phyloP scores from a whole-genome alignment of 1,140 invertebrate genomes.

The Lordiphosa collinella region DNA sequence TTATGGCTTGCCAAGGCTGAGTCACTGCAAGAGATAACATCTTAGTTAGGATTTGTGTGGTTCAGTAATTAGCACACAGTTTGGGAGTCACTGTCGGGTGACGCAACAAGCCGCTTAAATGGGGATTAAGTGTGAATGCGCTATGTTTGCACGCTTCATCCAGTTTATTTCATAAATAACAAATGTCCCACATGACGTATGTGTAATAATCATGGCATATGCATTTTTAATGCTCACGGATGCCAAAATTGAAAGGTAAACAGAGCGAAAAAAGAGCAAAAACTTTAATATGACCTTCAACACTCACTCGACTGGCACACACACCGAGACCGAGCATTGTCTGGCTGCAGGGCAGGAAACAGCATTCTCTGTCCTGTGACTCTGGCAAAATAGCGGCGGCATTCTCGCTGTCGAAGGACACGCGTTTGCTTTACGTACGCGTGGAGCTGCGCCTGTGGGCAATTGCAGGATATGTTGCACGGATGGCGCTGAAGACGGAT shows the following conservation, averaged over 20 bases:
- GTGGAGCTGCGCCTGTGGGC: slow-evolving; percentile 3
- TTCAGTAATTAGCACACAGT: slow-evolving; percentile 39
- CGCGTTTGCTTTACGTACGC: neutral
- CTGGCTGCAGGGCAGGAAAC: slow-evolving; percentile 32
- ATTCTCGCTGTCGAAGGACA: slow-evolving; percentile 5
- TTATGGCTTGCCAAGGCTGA: slow-evolving; percentile 26
- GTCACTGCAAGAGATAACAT: slow-evolving; percentile 29
- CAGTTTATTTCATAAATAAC: slow-evolving; percentile 51
- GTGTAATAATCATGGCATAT: slow-evolving; percentile 53
- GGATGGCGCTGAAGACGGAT: neutral
- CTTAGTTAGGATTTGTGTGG: slow-evolving; percentile 13
- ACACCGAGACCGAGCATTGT: slow-evolving; percentile 30
- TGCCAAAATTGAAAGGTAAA: slow-evolving; percentile 51
- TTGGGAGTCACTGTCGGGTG: slow-evolving; percentile 33
- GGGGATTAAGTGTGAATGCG: slow-evolving; percentile 12
- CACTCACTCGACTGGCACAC: slow-evolving; percentile 14
- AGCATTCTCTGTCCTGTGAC: neutral
- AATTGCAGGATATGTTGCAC: slow-evolving; percentile 4
- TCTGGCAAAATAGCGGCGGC: slow-evolving; percentile 6
- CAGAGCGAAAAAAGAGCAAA: slow-evolving; percentile 56
- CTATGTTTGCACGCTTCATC: slow-evolving; percentile 1
- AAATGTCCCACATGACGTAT: slow-evolving; percentile 53
- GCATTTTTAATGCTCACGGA: slow-evolving; percentile 53
- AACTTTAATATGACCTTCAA: slow-evolving; percentile 64
- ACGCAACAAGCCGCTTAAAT: slow-evolving; percentile 31